Evolutionary conservation across 2,888 invertebrate species (phyloP).

Genomic region (Drosophila nr. fundita): DNA sequence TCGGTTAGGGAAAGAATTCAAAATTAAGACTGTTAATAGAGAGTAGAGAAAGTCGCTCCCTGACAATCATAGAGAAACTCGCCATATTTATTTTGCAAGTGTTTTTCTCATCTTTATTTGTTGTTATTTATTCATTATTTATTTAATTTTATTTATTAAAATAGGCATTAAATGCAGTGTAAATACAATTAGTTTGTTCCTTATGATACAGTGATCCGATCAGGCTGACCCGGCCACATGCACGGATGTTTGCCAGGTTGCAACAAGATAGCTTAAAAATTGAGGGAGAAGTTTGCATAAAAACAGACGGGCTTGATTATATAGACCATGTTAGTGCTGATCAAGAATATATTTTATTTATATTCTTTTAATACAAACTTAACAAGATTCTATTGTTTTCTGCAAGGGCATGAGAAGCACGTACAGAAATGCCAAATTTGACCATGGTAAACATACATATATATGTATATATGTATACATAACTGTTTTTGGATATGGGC

Average conservation of each 20-base stretch:
- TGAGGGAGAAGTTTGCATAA: neutral
- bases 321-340: neutral
- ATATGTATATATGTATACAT: neutral
- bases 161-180: neutral
- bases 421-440: neutral
- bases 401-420: neutral
- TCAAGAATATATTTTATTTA: neutral
- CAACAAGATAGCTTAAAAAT: neutral
- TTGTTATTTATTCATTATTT: neutral
- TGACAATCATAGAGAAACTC: neutral
- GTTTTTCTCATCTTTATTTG: neutral
- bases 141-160: neutral
- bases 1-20: neutral
- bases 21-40: neutral
- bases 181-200: neutral
- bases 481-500: neutral
- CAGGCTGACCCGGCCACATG: neutral
- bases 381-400: neutral
- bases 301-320: neutral
- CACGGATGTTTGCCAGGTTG: neutral
- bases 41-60: neutral
- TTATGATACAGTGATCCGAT: neutral
- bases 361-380: too few relatives aligned
- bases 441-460: neutral
- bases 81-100: neutral